Base-by-base conservation (phyloP, 2,113 vertebrate species). In the Nestor notabilis region DNA sequence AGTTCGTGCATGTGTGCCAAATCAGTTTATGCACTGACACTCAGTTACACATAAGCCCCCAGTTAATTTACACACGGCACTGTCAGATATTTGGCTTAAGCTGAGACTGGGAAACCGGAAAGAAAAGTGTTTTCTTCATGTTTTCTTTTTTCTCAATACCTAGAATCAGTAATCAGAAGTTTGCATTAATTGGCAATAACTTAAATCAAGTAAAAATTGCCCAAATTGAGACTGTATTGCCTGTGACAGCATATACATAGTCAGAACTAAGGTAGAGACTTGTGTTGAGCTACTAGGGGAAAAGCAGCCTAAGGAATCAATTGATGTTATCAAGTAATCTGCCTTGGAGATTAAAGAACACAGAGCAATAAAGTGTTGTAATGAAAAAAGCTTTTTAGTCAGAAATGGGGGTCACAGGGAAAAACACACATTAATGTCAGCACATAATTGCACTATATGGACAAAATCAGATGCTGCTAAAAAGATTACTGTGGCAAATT, bases 291-390 rank as follows among this genome's bases (percentile, higher is more conserved):
- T 76, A 66, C 85, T 37, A 81, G 77, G 58, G 93, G 50, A 87
- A 93, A 90, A 88, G 55, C 72, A 94, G 92, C 93, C 90, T 68
- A 64, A 93, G 94, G 95, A 96, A 93, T 95, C 92, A 94, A 86
- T 90, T 89, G 69, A 47, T 68, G 72, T 41, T 93, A 92, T 71
- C 77, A 90, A 89, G 83, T 94, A 92, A 97, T 94, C 93, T 94
- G 79, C 88, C 50, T 94, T 71, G 44, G 76, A 93, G 83, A 95
- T 87, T 92, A 87, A 92, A 92, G 69, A 95, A 92, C 77, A 83
- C 69, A 92, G 47, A 92, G 65, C 77, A 96, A 91, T 94, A 84
- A 88, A 61, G 28, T 52, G 50, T 50, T 60, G 64, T 75, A 93
- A 81, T 87, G 82, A 93, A 93, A 95, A 86, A 83, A 91, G 72